Conservation (phyloP, 1,140 invertebrate species). For the Atta cephalotes region DNA sequence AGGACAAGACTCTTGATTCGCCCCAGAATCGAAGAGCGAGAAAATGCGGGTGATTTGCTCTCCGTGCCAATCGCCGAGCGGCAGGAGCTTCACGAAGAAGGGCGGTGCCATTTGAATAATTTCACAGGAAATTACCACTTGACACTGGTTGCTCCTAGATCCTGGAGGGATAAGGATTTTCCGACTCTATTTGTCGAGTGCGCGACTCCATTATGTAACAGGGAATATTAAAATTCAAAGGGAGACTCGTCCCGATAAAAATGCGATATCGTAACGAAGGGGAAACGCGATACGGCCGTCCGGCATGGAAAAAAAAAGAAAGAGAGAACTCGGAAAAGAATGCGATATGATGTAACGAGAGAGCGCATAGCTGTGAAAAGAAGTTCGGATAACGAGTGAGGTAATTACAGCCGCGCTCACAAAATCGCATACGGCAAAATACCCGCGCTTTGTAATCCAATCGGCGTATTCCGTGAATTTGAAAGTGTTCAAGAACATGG, state of each 20-base stretch:
- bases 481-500: conserved; percentile 30
- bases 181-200: conserved; percentile 51
- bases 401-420: conserved; percentile 38
- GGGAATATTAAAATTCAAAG: conserved; percentile 54
- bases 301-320: background rate
- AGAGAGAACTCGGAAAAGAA: conserved; percentile 41
- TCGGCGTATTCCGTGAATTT: conserved; percentile 24
- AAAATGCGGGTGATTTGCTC: conserved; percentile 53
- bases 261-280: conserved; percentile 43
- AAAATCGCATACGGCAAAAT: conserved; percentile 35
- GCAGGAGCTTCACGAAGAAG: conserved; percentile 58
- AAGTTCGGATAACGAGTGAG: conserved; percentile 52
- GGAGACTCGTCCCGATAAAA: conserved; percentile 24
- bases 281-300: conserved; percentile 56
- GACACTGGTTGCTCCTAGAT: conserved; percentile 76
- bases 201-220: conserved; percentile 37
- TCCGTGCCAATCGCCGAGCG: conserved; percentile 53
- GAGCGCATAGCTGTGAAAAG: conserved; percentile 9
- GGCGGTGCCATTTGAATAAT: conserved; percentile 75
- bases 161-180: conserved; percentile 50
- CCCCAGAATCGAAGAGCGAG: conserved; percentile 51
- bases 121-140: conserved; percentile 77
- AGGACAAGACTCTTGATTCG: conserved; percentile 25
- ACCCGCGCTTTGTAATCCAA: conserved; percentile 56
- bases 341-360: conserved; percentile 36